Evolutionary conservation across 2,113 vertebrate genomes (phyloP).

Genomic region (Myanophis thanlyinensis): DNA sequence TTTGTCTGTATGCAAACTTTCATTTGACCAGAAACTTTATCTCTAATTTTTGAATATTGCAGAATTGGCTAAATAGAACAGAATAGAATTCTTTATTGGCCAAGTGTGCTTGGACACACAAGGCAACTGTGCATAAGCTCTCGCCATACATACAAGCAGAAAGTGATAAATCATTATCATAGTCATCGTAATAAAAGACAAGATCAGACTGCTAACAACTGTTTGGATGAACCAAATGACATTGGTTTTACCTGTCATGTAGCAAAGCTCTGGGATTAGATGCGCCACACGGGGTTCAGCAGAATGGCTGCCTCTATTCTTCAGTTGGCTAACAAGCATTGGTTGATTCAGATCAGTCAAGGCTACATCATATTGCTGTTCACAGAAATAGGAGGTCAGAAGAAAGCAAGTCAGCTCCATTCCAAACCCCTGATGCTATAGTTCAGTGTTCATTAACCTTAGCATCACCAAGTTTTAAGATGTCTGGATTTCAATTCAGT

Average conservation of each 20-base stretch:
- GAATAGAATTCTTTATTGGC: too few species aligned
- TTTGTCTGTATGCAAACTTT: not conserved
- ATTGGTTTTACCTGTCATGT: constrained; percentile 62
- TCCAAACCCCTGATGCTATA: not conserved
- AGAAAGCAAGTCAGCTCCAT: not conserved
- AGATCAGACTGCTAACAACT: not conserved
- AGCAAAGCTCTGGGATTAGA: constrained; percentile 69
- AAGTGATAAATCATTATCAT: too few species aligned
- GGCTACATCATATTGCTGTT: constrained; percentile 63
- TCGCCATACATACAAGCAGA: too few species aligned
- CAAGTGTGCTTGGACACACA: too few species aligned
- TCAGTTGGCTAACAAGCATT: constrained; percentile 66
- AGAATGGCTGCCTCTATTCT: constrained; percentile 35
- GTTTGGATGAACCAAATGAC: not conserved
- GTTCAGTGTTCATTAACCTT: not conserved
- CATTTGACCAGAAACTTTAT: not conserved
- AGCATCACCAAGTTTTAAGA: not conserved
- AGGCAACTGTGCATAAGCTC: too few species aligned
- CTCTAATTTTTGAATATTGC: not conserved
- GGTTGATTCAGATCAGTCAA: constrained; percentile 68
- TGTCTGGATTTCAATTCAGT: not conserved
- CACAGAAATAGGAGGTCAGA: not conserved
- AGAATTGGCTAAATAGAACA: not conserved
- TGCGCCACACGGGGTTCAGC: constrained; percentile 46
- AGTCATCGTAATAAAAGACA: not conserved